A percentile compares a stretch with the other conserved stretches of the same genome.
phyloP scores from a whole-genome alignment of 2,888 invertebrate genomes.

The Dicranocentrus wangi region DNA sequence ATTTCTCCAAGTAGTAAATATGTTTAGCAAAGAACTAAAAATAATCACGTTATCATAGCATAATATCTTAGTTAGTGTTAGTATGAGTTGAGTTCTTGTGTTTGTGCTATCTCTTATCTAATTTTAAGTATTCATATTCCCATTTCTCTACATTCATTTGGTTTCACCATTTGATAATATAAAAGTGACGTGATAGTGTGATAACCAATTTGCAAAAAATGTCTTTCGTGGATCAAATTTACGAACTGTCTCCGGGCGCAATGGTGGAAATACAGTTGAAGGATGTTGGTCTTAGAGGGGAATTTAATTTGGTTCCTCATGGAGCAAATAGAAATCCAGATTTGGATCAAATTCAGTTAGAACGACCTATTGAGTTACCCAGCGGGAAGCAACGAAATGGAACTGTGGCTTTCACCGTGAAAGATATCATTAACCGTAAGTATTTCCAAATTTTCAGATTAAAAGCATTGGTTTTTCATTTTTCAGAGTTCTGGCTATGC shows the following conservation, averaged over 20 bases:
- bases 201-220: conserved; percentile 23
- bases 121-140: too few relatives aligned
- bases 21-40: too few relatives aligned
- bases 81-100: too few relatives aligned
- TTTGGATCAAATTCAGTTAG: conserved; percentile 49
- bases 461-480: background rate
- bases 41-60: too few relatives aligned
- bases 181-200: conserved; percentile 14
- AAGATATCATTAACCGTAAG: conserved; percentile 62
- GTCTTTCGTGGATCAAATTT: conserved; percentile 55
- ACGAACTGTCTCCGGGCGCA: conserved; percentile 59
- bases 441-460: background rate
- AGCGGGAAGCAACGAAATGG: conserved; percentile 55
- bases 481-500: background rate
- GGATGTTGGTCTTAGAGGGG: conserved; percentile 49
- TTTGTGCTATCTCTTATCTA: too few relatives aligned
- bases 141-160: too few relatives aligned
- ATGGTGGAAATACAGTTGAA: conserved; percentile 59
- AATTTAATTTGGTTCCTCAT: conserved; percentile 43
- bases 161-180: too few relatives aligned
- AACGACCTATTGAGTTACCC: conserved; percentile 56
- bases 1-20: too few relatives aligned
- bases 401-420: conserved; percentile 38
- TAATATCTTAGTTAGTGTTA: too few relatives aligned
- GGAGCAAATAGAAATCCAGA: conserved; percentile 47